Evolutionary conservation across 2,888 invertebrate genomes (phyloP), one percentile per base, ranked within the genome.

Genomic region (Ophion ellenae): DNA sequence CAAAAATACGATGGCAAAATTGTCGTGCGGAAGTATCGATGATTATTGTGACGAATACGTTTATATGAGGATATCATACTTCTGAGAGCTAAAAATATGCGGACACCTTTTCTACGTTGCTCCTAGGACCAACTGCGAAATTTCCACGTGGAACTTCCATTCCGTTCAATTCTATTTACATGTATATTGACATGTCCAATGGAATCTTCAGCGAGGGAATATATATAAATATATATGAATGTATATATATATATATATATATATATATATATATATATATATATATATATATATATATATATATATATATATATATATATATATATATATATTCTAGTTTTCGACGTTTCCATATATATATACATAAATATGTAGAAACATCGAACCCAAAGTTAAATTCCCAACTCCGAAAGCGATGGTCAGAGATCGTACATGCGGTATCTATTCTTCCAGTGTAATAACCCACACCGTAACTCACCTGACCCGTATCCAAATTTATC

Each of bases 141-240:
- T 36, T 57, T 66, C 66, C 36, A 61, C 47, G 69, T 83, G 20
- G 59, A 61, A 82, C 79, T 71, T 76, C 28, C 75, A 66, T 64
- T 63, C 76, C 59, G 40, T 83, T 89, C 90, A 91, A 91, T 92
- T 92, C 92, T 92, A 93, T 93, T 93, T 93, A 93, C 93, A 93
- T 93, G 93, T 93, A 93, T 93, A 93, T 93, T 91, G 92, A 93
- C 92, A 91, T 90, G 89, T 86, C 88, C 87, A 91, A 91, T 91
- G 87, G 89, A 90, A 91, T 90, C 89, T 90, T 90, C 90, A 92
- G 91, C 90, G 90, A 87, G 82, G 88, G 82, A 59, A 63, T 75
- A 53, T 28, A 11, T 57, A 47, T 71, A 73, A 53, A 47, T 73
- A 53, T 66, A 66, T 24, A 73, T 61, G n/a, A n/a, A n/a, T n/a